Base-by-base conservation (phyloP, 2,797 vertebrate genomes). In the Capromys pilorides region DNA sequence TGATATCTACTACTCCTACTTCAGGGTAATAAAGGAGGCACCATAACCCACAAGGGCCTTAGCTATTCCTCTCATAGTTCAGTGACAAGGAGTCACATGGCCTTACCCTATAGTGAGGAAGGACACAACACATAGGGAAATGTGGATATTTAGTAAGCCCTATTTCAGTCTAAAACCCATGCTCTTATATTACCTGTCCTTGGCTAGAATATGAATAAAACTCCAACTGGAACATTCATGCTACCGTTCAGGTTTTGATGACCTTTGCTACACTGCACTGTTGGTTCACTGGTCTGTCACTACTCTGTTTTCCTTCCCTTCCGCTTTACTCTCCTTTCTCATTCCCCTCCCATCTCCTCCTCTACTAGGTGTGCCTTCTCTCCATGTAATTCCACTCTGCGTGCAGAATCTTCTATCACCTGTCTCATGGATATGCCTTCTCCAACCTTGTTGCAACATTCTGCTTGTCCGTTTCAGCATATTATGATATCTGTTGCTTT, bases 261-360 rank as follows among this genome's bases (percentile, higher is more conserved):
- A 67, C 24, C 36, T 66, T 45, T 19, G 19, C 26, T 51, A 41
- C 41, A 62, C n/a, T 31, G 26, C 9, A 45, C 21, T 14, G 9
- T 31, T 54, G 18, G 12, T 51, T 51, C 73, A 88, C 21, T 69
- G 79, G 14, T 12, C 24, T 73, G 6, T n/a, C 59, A 64, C 62
- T 54, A 33, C 51, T 51, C 41, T 31, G 11, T 71, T 92, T 31
- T 49, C 77, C 21, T 41, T 13, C 31, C 33, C 64, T 77, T 80
- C 45, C 8, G 4, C 62, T 82, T 59, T 1, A 5, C 6, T 64
- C 24, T 78, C 31, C 73, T 67, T 41, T 24, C 39, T 28, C 22
- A 41, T 26, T n/a, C 26, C 8, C 26, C 6, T 36, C 33, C 39
- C 1, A 0, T 36, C 57, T 31, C 16, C 16, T 6, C 12, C 28